These are phyloP conservation scores for Terrapene triunguis DNA, from an alignment of 2,113 vertebrate species.

Conservation along the genomic window DNA sequence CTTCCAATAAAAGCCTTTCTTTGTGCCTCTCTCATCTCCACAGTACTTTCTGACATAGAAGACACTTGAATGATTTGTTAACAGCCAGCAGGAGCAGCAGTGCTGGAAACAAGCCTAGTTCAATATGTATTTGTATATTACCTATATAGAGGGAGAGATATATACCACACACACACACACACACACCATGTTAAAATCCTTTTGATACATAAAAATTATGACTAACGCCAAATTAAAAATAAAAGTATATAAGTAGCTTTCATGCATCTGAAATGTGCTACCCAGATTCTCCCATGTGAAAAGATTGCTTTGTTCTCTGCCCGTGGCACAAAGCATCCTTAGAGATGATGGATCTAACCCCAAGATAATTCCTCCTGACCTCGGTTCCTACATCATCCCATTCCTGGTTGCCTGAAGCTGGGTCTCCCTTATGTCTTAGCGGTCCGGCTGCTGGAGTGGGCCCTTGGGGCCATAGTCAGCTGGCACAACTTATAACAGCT, in stretches of 20 bases:
- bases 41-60: neutral
- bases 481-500: neutral
- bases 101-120: neutral
- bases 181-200: neutral
- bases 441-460: rapidly evolving
- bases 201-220: neutral
- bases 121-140: rapidly evolving
- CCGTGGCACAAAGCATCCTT: neutral
- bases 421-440: neutral
- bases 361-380: too few relatives aligned
- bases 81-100: neutral
- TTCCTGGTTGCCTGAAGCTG: neutral
- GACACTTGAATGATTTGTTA: neutral
- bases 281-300: neutral
- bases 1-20: constrained; percentile 49
- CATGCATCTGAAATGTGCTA: neutral
- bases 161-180: neutral
- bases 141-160: neutral
- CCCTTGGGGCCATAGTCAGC: rapidly evolving
- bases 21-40: constrained; percentile 25
- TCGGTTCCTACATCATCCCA: too few relatives aligned
- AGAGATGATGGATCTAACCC: rapidly evolving
- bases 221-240: neutral
- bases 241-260: neutral
- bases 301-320: neutral